Base-by-base conservation (phyloP, 2,888 invertebrate genomes). In the Philhelius pedissequus region DNA sequence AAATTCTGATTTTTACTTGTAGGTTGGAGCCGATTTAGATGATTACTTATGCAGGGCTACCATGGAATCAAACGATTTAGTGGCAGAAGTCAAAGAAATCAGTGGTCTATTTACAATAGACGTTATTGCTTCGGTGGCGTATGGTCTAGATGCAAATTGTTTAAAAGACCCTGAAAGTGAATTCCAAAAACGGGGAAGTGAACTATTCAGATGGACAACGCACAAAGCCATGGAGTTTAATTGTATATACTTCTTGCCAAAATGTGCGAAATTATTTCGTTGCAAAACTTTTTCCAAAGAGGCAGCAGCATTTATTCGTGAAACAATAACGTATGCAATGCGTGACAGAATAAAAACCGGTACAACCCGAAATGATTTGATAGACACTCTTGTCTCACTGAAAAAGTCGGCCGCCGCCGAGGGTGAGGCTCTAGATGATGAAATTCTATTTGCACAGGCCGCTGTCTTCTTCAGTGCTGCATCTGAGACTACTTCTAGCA, bases 281-380 rank as follows among this genome's bases (percentile, higher is more conserved):
- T 68, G 87, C 0, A 90, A 89, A 50, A 38, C 90, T 2, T 91
- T 91, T 62, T 56, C 89, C 0, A 32, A 81, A 8, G 87, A 90
- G 7, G 88, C 88, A 35, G 77, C 89, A 0, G 69, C 86, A 3
- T 93, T 92, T 73, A 69, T 93, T 6, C 88, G 91, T 1, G 78
- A 74, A 0, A 88, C 89, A 1, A 91, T 93, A 3, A 89, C 88
- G 71, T 88, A 91, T 2, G 91, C 92, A 0, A 91, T 93, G 48
- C 66, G 87, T 0, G 89, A 91, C 13, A 89, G 93, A 1, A 90
- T 91, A 64, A 87, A 89, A 13, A 89, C 89, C 3, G 92, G 91
- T 2, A 58, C 86, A 0, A 88, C 88, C 7, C 89, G 92, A 15
- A 91, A 92, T 60, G 93, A 93, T 88, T 90, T 93, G 1, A 90